Evolutionary conservation across 2,888 invertebrate genomes (phyloP).

Genomic region (Mythimna lalbum): DNA sequence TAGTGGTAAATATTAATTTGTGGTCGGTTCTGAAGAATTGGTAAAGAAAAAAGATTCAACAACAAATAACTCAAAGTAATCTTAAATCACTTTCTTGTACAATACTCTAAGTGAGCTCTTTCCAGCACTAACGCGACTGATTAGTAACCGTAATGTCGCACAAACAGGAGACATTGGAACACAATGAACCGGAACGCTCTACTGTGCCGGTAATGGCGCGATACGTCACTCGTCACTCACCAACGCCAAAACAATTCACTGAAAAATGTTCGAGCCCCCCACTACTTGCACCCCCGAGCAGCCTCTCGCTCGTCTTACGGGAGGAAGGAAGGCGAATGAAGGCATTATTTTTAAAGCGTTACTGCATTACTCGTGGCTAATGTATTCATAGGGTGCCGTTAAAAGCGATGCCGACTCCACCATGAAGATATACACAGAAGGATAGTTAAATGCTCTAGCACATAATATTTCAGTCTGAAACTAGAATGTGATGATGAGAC

Average conservation of each 20-base stretch:
- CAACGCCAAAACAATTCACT: constrained; percentile 31
- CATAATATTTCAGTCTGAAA: neutral
- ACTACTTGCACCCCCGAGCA: neutral
- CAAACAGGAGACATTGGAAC: constrained; percentile 8
- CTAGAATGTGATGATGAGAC: no score
- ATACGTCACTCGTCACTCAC: constrained; percentile 22
- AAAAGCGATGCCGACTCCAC: constrained; percentile 18
- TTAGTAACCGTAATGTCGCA: neutral
- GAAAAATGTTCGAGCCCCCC: constrained; percentile 25
- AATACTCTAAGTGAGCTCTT: neutral
- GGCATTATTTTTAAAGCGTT: constrained; percentile 67
- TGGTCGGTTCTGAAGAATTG: neutral
- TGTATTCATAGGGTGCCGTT: constrained; percentile 72
- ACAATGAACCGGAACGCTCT: neutral
- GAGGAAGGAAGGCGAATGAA: constrained; percentile 53
- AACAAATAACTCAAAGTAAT: neutral
- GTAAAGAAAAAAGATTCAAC: neutral
- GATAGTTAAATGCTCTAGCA: neutral
- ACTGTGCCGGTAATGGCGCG: constrained; percentile 15
- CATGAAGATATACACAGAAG: constrained; percentile 13
- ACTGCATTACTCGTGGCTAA: constrained; percentile 66
- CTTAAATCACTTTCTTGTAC: neutral
- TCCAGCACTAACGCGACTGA: neutral
- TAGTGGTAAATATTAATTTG: no score
- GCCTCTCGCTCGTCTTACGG: neutral